Base-by-base conservation (phyloP, 2,113 vertebrate genomes). In the Tringa solitaria region DNA sequence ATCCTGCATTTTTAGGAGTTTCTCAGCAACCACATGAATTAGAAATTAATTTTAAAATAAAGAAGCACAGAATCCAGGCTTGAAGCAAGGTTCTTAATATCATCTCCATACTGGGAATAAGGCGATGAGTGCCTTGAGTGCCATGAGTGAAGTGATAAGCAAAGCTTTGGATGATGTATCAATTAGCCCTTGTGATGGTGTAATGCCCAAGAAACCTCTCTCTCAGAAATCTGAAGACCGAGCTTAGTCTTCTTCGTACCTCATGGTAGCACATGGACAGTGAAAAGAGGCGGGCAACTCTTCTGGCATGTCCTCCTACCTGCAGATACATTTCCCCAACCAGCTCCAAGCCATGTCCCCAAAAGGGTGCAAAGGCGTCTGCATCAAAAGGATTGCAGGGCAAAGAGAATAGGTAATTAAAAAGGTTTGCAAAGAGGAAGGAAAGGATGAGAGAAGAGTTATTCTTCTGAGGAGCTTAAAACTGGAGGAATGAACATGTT, bases 221-320 rank as follows among this genome's bases (percentile, higher is more conserved):
- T 1, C 32, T 68, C 53, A 77, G 69, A 11, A 23, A 26, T 30
- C 43, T 69, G 30, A 73, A 76, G 51, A n/a, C 39, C 3, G 24
- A 60, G 14, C 14, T 74, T 60, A 33, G 12, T 26, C 10, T 27
- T 8, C 5, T 5, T 46, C 60, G 53, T 74, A 27, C 24, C 23
- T 8, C 8, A 1, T 7, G 32, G 37, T 28, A 35, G 15, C 12
- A 17, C 0, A 0, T 18, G 24, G 28, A 43, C 8, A 7, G 50
- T 15, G 63, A 57, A 53, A 50, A 69, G 30, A 45, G 8, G 8
- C 26, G 50, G 16, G 2, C 32, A 24, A 32, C 26, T 65, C 24
- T 64, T 51, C 45, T 37, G 30, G 18, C 14, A 3, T 2, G 0
- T 46, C 28, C 61, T 93, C 12, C 85, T n/a, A 4, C n/a, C 51